A percentile compares a stretch with the other conserved stretches of the same genome.
phyloP scores from a whole-genome alignment of 2,797 vertebrate genomes.

The Enteromius radiatus region DNA sequence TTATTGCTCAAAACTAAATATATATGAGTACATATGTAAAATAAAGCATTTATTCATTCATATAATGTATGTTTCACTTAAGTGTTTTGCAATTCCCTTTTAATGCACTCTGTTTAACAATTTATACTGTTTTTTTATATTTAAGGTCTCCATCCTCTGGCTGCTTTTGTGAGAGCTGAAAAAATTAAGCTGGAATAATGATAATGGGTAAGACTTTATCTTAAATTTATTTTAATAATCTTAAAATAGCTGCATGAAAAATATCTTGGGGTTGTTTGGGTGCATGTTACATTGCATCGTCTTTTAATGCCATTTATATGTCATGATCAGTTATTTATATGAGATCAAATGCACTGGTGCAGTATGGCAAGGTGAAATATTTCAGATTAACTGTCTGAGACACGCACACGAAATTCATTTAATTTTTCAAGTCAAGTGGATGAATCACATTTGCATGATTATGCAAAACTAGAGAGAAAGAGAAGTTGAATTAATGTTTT shows the following conservation, averaged over 20 bases:
- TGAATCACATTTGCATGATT: slow-evolving; percentile 35
- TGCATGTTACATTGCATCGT: background rate
- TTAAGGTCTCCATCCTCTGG: background rate
- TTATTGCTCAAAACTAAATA: background rate
- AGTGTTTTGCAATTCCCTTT: background rate
- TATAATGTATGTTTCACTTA: background rate
- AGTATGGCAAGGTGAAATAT: background rate
- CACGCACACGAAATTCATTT: background rate
- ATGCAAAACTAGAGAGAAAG: slow-evolving; percentile 3
- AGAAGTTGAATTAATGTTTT: background rate
- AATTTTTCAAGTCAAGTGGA: background rate
- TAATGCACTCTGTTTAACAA: background rate
- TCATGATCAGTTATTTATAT: background rate
- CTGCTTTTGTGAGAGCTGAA: background rate
- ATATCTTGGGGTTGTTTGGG: background rate
- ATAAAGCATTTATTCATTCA: background rate
- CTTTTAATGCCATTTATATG: background rate
- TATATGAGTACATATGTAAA: background rate
- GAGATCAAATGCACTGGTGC: background rate
- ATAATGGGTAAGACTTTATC: background rate
- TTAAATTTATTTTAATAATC: background rate
- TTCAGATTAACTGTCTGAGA: background rate
- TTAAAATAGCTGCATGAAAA: background rate
- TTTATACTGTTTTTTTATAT: background rate
- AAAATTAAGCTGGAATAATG: background rate